Conservation (phyloP, 2,797 vertebrate genomes). For the Allobates femoralis region DNA sequence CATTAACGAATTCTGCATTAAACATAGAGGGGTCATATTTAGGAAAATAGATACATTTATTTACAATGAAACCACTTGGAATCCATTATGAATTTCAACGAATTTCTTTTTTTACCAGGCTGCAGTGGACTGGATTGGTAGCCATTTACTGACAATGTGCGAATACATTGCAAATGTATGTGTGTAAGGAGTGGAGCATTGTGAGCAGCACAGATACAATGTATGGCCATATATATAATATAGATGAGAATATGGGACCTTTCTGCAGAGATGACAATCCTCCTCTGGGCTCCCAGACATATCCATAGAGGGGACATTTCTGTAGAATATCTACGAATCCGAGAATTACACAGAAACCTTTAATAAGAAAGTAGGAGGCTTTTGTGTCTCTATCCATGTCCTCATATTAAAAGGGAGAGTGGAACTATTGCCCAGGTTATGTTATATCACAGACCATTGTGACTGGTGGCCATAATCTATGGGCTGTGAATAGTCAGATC, state of each 20-base stretch:
- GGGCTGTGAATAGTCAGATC: slow-evolving; percentile 73
- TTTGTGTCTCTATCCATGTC: slow-evolving; percentile 84
- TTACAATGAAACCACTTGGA: slow-evolving; percentile 11
- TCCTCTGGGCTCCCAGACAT: background rate
- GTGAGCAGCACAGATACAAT: too few relatives aligned
- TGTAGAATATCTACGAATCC: too few relatives aligned
- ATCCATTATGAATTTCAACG: slow-evolving; percentile 10
- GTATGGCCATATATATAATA: background rate
- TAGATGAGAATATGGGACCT: too few relatives aligned
- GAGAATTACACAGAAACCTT: slow-evolving; percentile 97
- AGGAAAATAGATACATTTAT: slow-evolving; percentile 14
- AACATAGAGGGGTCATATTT: slow-evolving; percentile 11
- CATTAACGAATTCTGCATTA: slow-evolving; percentile 58
- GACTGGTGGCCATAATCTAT: too few relatives aligned
- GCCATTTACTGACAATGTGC: background rate
- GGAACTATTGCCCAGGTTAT: background rate
- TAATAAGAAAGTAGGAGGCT: slow-evolving; percentile 97
- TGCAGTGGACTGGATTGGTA: background rate
- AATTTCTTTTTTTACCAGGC: background rate
- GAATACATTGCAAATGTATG: background rate
- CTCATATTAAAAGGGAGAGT: background rate
- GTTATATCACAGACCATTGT: background rate
- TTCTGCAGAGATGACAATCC: too few relatives aligned
- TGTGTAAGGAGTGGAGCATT: background rate
- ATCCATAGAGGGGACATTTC: too few relatives aligned